Evolutionary conservation across 35 echinoderm and acorn worm species (phyloP).

Genomic region (Heliocidaris erythrogramma): DNA sequence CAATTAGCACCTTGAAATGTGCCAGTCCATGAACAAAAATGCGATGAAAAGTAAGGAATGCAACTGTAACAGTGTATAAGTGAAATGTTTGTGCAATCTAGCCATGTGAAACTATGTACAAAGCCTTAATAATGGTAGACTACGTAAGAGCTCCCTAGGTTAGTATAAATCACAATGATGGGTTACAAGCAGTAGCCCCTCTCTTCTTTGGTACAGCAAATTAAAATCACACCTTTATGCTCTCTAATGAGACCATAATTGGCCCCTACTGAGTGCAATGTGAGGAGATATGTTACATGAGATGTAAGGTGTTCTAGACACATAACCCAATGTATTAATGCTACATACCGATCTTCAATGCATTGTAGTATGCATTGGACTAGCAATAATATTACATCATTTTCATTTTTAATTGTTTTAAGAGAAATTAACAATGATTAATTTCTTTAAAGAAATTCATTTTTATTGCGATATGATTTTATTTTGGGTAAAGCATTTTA

Average conservation of each 20-base stretch:
- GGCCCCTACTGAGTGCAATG: background rate
- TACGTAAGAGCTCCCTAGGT: background rate
- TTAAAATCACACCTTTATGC: background rate
- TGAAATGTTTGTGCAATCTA: background rate
- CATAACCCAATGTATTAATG: background rate
- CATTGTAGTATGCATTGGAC: background rate
- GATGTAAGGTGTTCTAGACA: background rate
- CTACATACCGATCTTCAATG: background rate
- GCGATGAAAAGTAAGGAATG: background rate
- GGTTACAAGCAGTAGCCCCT: background rate
- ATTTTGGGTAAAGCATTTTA: background rate
- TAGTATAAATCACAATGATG: background rate
- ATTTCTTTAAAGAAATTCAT: background rate
- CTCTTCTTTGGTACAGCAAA: background rate
- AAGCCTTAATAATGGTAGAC: background rate
- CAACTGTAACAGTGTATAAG: background rate
- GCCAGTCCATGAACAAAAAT: background rate
- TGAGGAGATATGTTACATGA: background rate
- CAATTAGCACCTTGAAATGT: background rate
- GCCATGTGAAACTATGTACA: background rate
- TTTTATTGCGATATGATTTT: background rate
- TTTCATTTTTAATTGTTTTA: too few relatives aligned
- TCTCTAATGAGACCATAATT: background rate
- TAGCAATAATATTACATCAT: background rate
- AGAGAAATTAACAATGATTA: background rate